phyloP scores from a whole-genome alignment of 2,888 invertebrate genomes.

The Oxycera nigricornis region DNA sequence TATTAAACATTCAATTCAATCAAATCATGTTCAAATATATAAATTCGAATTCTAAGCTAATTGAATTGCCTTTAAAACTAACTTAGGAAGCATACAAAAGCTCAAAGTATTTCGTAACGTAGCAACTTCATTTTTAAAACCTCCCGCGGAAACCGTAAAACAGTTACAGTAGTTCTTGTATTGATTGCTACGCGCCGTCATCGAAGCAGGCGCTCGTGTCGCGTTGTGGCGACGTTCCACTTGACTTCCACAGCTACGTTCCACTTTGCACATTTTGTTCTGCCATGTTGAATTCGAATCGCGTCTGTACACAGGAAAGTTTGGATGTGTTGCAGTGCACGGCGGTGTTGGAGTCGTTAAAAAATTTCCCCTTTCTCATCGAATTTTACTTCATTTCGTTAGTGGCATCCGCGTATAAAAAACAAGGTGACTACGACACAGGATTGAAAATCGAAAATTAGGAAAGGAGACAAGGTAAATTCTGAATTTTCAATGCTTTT shows the following conservation, averaged over 20 bases:
- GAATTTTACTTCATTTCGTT: conserved; percentile 51
- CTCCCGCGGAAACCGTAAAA: too few relatives aligned
- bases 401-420: conserved; percentile 51
- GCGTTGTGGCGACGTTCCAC: neutral
- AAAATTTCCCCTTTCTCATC: conserved; percentile 48
- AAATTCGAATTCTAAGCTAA: too few relatives aligned
- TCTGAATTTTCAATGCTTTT: neutral
- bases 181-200: neutral
- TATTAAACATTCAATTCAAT: too few relatives aligned
- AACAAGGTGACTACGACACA: conserved; percentile 46
- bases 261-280: neutral
- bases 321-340: neutral
- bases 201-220: conserved; percentile 7
- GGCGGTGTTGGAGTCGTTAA: conserved; percentile 20
- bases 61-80: too few relatives aligned
- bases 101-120: too few relatives aligned
- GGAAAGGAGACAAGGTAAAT: conserved; percentile 45
- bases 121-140: too few relatives aligned
- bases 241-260: too few relatives aligned
- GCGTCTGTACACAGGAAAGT: conserved; percentile 23
- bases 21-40: too few relatives aligned
- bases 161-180: conserved; percentile 14
- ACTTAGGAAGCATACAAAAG: too few relatives aligned
- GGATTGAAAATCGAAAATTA: conserved; percentile 43
- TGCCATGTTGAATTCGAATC: conserved; percentile 35